Percentiles rank a stretch among this genome's conserved stretches.
These are phyloP conservation scores for Pseudolaguvia tuberculata DNA, from an alignment of 2,113 vertebrate genomes.

Conservation along the genomic window DNA sequence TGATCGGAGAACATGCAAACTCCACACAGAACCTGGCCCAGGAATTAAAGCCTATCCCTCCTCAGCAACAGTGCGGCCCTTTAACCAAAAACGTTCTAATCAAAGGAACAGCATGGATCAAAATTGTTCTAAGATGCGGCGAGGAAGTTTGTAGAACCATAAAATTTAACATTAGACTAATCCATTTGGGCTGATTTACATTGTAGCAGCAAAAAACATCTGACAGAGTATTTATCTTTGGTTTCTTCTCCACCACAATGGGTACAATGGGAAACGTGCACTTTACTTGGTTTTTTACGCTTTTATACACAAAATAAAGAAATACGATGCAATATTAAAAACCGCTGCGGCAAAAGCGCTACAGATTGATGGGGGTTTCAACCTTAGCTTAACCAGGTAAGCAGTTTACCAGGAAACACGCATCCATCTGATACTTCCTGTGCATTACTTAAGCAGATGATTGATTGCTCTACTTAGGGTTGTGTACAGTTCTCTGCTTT, in stretches of 20 bases:
- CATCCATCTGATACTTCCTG: not conserved
- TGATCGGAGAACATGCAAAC: too few relatives aligned
- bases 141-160: too few relatives aligned
- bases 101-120: too few relatives aligned
- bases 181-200: too few relatives aligned
- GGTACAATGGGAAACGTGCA: not conserved
- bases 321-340: slow-evolving; percentile 41
- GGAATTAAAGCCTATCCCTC: too few relatives aligned
- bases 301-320: slow-evolving; percentile 41
- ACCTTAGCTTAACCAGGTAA: slow-evolving; percentile 44
- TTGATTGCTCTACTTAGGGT: slow-evolving; percentile 35
- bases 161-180: too few relatives aligned
- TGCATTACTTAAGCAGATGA: slow-evolving; percentile 3
- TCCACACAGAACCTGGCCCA: too few relatives aligned
- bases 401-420: slow-evolving; percentile 46
- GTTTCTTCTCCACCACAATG: not conserved
- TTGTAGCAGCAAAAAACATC: too few relatives aligned
- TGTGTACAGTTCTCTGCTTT: slow-evolving; percentile 5
- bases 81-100: too few relatives aligned
- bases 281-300: not conserved
- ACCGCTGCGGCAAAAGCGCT: slow-evolving; percentile 33
- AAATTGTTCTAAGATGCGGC: too few relatives aligned
- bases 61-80: too few relatives aligned
- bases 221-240: too few relatives aligned
- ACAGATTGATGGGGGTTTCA: slow-evolving; percentile 39